Evolutionary conservation across 2,888 invertebrate genomes (phyloP).

Genomic region (Tholera decimalis): DNA sequence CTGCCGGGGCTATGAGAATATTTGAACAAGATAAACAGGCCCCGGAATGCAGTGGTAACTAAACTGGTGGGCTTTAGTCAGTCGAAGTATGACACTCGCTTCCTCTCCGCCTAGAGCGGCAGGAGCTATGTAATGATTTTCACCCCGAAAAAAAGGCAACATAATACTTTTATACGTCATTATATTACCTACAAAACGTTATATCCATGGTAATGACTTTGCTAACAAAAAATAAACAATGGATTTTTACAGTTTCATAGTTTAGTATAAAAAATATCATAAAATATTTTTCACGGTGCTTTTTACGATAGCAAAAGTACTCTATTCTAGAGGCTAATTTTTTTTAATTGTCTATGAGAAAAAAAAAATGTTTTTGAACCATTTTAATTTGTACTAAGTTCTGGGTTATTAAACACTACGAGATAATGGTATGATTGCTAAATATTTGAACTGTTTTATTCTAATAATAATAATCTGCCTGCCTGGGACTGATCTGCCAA

Average conservation of each 20-base stretch:
- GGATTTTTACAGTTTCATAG: background rate
- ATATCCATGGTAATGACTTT: background rate
- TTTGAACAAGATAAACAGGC: too few relatives aligned
- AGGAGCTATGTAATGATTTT: too few relatives aligned
- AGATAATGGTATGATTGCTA: background rate
- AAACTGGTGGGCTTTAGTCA: too few relatives aligned
- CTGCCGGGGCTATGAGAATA: too few relatives aligned
- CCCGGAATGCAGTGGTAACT: too few relatives aligned
- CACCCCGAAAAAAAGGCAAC: too few relatives aligned
- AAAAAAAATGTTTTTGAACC: background rate
- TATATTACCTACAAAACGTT: background rate
- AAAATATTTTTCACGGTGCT: background rate
- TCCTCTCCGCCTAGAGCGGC: too few relatives aligned
- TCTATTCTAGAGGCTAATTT: constrained; percentile 3
- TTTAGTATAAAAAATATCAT: background rate
- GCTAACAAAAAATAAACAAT: background rate
- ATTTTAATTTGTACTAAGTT: background rate
- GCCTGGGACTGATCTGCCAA: too few relatives aligned
- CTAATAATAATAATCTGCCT: too few relatives aligned
- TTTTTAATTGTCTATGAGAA: background rate
- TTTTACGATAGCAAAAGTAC: constrained; percentile 11
- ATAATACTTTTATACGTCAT: too few relatives aligned
- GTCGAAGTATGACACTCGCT: too few relatives aligned
- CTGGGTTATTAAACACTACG: constrained; percentile 7
- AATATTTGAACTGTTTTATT: background rate